Conservation (phyloP, 2,888 invertebrate species). For the Hypolimnas misippus region DNA sequence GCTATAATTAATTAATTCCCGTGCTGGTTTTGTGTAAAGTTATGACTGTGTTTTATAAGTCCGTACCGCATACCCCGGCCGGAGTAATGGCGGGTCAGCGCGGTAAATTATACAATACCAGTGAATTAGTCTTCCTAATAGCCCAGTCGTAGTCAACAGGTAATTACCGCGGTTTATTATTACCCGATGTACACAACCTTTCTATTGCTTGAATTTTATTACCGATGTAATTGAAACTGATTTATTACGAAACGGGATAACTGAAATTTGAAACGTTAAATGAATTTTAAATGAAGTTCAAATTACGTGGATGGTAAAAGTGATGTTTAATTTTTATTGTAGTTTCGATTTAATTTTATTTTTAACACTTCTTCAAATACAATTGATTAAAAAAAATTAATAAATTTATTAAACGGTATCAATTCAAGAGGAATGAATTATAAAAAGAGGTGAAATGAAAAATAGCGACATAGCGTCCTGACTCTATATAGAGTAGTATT, state of each 20-base stretch:
- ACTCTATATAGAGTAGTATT: too few species aligned
- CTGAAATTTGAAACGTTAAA: not conserved
- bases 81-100: slow-evolving; percentile 16
- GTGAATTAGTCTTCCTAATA: slow-evolving; percentile 32
- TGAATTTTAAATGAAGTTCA: too few species aligned
- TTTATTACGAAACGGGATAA: not conserved
- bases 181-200: not conserved
- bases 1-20: not conserved
- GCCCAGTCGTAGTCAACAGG: slow-evolving; percentile 15
- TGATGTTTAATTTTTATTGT: too few species aligned
- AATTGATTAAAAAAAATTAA: too few species aligned
- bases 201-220: slow-evolving; percentile 1
- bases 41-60: not conserved
- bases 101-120: slow-evolving; percentile 25
- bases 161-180: slow-evolving; percentile 9
- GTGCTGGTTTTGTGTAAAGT: not conserved
- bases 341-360: too few species aligned
- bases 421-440: too few species aligned
- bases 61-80: not conserved
- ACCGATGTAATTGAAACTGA: not conserved
- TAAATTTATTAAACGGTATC: too few species aligned
- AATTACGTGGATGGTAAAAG: too few species aligned
- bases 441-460: too few species aligned
- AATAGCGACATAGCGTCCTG: too few species aligned
- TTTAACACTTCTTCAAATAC: too few species aligned